A percentile compares a stretch with the other conserved stretches of the same genome.
Evolutionary conservation across 2,113 vertebrate species (phyloP).

Genomic region (Colossoma macropomum): DNA sequence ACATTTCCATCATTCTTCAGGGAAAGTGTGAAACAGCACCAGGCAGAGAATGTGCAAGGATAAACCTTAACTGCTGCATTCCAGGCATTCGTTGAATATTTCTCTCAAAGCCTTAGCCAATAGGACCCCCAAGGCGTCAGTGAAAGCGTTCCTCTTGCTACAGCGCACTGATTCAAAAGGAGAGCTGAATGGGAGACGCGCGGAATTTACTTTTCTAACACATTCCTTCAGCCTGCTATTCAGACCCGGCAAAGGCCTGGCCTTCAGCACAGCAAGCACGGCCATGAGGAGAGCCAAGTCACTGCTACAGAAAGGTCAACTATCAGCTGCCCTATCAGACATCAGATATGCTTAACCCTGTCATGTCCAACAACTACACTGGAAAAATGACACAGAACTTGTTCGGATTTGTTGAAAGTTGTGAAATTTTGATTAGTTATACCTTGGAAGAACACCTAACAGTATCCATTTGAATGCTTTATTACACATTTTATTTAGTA

Average conservation of each 20-base stretch:
- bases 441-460: too few relatives aligned
- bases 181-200: conserved; percentile 59
- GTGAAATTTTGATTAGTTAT: too few relatives aligned
- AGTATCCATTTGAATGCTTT: too few relatives aligned
- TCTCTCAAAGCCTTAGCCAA: conserved; percentile 15
- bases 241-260: neutral
- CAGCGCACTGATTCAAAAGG: conserved; percentile 54
- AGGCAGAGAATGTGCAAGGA: conserved; percentile 6
- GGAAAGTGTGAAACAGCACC: neutral
- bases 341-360: neutral
- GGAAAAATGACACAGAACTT: too few relatives aligned
- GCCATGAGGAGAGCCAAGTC: neutral
- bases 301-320: neutral
- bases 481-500: too few relatives aligned
- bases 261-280: neutral
- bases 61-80: conserved; percentile 25
- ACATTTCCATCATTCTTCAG: neutral
- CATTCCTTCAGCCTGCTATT: conserved; percentile 52
- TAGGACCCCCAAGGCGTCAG: neutral
- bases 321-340: neutral
- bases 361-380: too few relatives aligned
- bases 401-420: too few relatives aligned
- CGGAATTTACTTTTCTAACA: conserved; percentile 65
- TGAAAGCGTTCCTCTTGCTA: neutral
- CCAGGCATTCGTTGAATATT: conserved; percentile 32